Evolutionary conservation across 2,113 vertebrate species (phyloP).

Genomic region (Sphaerodactylus townsendi): DNA sequence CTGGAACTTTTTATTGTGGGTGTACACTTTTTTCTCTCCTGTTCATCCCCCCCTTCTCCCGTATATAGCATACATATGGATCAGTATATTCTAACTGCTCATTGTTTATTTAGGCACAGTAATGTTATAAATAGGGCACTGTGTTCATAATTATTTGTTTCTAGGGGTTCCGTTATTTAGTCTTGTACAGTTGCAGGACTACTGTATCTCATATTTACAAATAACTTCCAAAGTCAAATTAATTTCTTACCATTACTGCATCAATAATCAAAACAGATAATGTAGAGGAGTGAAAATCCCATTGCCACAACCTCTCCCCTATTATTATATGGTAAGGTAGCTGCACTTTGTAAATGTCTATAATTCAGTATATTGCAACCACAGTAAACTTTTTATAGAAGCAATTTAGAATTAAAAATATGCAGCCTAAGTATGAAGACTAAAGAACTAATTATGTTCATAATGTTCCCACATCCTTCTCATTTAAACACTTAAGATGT

Average conservation of each 20-base stretch:
- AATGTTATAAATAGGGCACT: no score
- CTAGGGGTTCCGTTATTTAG: no score
- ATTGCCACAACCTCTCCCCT: neutral
- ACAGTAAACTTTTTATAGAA: neutral
- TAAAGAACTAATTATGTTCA: slow-evolving; percentile 7
- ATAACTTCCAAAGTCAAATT: no score
- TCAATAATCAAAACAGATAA: neutral
- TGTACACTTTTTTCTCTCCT: no score
- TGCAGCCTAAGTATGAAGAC: slow-evolving; percentile 1
- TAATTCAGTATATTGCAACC: neutral
- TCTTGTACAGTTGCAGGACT: no score
- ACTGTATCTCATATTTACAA: no score
- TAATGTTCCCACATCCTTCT: slow-evolving; percentile 18
- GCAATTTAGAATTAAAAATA: neutral
- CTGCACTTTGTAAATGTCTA: neutral
- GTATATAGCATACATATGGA: no score
- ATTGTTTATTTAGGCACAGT: no score
- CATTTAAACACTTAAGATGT: slow-evolving; percentile 24
- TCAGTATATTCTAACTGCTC: no score
- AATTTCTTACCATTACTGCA: neutral
- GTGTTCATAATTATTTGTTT: no score
- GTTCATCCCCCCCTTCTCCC: no score
- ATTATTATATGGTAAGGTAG: neutral
- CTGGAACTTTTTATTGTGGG: no score
- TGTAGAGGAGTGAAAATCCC: neutral